Base-by-base conservation (phyloP, 2,888 invertebrate genomes). In the Bursaphelenchus okinawaensis region DNA sequence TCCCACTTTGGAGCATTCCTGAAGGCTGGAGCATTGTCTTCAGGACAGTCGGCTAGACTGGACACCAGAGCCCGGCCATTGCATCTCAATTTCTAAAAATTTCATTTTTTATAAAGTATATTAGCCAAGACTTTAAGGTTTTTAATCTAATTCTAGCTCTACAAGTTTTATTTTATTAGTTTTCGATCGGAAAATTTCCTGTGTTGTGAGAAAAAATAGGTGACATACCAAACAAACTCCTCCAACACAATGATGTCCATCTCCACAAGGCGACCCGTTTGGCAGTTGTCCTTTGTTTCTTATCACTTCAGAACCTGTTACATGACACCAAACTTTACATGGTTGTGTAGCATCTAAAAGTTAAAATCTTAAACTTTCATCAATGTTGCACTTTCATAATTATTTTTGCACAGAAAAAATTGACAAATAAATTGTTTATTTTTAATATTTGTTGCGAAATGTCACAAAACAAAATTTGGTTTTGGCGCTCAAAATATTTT, bases 261-360 rank as follows among this genome's bases (percentile, higher is more conserved):
- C 66, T 0, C 79, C 81, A 62, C 82, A 82, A 0, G 82, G 80
- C 1, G 82, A 77, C 6, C 82, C 82, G 54, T 83, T 82, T 0
- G 82, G 82, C 59, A 79, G 82, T 23, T 79, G 77, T 0, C 80
- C 82, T 62, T 82, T 82, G 72, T 82, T 82, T 54, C 82, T 68
- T 63, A 82, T 83, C 4, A 82, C 59, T 56, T 82, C 79, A 0
- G 80, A 79, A 26, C 74, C 79, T 7, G 70, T 68, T 29, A 82
- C 68, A 67, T 82, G 82, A 64, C 82, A 82, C 82, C 82, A 82
- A 16, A 82, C 76, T 56, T 82, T 82, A 62, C 82, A 82, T 20
- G 81, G 79, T 58, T 81, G 80, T 0, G 74, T 75, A 4, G 73
- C 71, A 70, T 82, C 81, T 81, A 60, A 64, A 70, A 64, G 22